phyloP scores from a whole-genome alignment of 1,140 invertebrate species.

The Drosophila tropicalis region DNA sequence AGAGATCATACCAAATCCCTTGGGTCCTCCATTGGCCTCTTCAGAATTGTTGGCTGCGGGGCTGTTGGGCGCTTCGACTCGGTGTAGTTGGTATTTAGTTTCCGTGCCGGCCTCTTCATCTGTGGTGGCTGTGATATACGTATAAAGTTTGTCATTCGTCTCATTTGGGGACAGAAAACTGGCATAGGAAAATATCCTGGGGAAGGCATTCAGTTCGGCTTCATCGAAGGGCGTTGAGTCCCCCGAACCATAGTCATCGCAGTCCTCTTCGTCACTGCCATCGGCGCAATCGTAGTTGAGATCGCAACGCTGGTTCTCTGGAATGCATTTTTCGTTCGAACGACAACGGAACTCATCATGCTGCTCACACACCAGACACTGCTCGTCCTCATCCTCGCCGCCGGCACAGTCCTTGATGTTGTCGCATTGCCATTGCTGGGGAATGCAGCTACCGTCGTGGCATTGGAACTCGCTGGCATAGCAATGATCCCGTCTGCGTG shows the following conservation, averaged over 20 bases:
- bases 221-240: conserved; percentile 62
- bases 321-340: conserved; percentile 87
- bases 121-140: conserved; percentile 70
- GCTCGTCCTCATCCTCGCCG: conserved; percentile 86
- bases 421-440: conserved; percentile 87
- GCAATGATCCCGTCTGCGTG: conserved; percentile 84
- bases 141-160: conserved; percentile 73
- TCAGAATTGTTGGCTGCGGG: conserved; percentile 52
- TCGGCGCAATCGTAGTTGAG: conserved; percentile 91
- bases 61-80: conserved; percentile 49
- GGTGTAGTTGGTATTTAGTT: conserved; percentile 68
- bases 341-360: conserved; percentile 85
- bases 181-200: conserved; percentile 73
- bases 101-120: conserved; percentile 73
- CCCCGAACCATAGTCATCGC: conserved; percentile 77
- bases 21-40: conserved; percentile 51
- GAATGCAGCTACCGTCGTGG: conserved; percentile 86
- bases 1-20: conserved; percentile 69
- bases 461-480: conserved; percentile 86
- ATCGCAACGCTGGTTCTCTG: conserved; percentile 90
- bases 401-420: conserved; percentile 87
- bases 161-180: conserved; percentile 77
- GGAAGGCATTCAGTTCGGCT: conserved; percentile 70
- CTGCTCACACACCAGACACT: conserved; percentile 85
- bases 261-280: conserved; percentile 90